These are phyloP conservation scores for Saccopteryx bilineata DNA, from an alignment of 2,113 vertebrate species.

Conservation along the genomic window DNA sequence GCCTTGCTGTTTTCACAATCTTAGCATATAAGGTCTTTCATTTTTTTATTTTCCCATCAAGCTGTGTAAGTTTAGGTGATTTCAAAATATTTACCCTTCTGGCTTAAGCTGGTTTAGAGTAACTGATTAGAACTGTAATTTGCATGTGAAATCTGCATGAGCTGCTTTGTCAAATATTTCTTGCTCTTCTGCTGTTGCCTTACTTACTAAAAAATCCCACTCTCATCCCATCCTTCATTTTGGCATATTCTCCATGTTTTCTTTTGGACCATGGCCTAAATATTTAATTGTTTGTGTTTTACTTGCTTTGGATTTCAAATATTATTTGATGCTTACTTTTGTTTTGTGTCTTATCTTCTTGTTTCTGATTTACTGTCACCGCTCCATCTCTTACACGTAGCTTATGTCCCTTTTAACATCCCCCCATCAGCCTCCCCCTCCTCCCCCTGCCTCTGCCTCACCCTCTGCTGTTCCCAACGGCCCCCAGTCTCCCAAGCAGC, in stretches of 20 bases:
- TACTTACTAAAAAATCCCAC: conserved; percentile 81
- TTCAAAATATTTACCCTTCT: conserved; percentile 67
- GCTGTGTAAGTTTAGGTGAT: conserved; percentile 81
- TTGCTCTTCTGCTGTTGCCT: conserved; percentile 79
- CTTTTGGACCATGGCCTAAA: conserved; percentile 86
- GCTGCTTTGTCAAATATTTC: conserved; percentile 83
- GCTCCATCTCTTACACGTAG: conserved; percentile 94
- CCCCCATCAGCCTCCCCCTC: conserved; percentile 97
- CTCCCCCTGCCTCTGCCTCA: conserved; percentile 97
- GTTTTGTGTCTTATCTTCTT: conserved; percentile 92
- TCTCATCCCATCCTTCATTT: conserved; percentile 82
- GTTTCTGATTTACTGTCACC: conserved; percentile 91
- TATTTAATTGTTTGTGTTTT: conserved; percentile 87
- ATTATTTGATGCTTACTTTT: conserved; percentile 95
- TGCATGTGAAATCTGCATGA: conserved; percentile 90
- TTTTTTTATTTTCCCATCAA: conserved; percentile 78
- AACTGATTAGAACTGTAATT: conserved; percentile 60
- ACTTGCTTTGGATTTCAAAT: conserved; percentile 85
- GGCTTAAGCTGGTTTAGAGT: conserved; percentile 72
- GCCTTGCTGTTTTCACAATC: conserved; percentile 81
- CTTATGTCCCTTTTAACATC: conserved; percentile 99
- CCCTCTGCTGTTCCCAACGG: conserved; percentile 99
- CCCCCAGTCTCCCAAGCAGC: conserved; percentile 99
- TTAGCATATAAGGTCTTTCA: conserved; percentile 77
- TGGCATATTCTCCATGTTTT: conserved; percentile 81